A percentile compares a stretch with the other conserved stretches of the same genome.
These are phyloP conservation scores for Bilobella aurantiaca DNA, from an alignment of 1,140 invertebrate genomes.

Conservation along the genomic window DNA sequence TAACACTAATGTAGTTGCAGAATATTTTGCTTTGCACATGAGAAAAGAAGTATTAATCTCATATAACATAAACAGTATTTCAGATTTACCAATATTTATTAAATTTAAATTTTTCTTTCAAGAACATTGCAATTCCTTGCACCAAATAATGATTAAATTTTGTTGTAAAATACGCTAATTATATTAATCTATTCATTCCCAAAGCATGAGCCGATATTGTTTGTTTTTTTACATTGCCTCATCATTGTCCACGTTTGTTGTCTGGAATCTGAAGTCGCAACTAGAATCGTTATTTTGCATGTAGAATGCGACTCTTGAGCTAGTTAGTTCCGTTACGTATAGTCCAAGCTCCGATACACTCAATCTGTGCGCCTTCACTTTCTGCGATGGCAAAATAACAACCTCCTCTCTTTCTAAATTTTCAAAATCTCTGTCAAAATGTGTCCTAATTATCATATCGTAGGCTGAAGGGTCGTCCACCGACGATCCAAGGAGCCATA, in stretches of 20 bases:
- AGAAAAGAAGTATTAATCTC: too few species aligned
- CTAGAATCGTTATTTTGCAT: background rate
- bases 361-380: background rate
- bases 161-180: too few species aligned
- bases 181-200: too few species aligned
- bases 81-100: too few species aligned
- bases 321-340: background rate
- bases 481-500: background rate
- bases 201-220: background rate
- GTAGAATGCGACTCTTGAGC: background rate
- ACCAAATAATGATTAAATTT: too few species aligned
- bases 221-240: background rate
- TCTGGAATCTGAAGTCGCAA: background rate
- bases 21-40: too few species aligned
- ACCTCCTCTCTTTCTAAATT: background rate
- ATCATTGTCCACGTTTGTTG: background rate
- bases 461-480: background rate
- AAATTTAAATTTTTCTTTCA: too few species aligned
- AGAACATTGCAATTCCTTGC: too few species aligned
- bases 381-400: background rate
- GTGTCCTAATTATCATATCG: background rate
- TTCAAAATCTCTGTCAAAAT: background rate
- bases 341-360: background rate
- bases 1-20: too few species aligned
- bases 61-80: too few species aligned